Evolutionary conservation across 2,113 vertebrate species (phyloP).

Genomic region (Esox niger): DNA sequence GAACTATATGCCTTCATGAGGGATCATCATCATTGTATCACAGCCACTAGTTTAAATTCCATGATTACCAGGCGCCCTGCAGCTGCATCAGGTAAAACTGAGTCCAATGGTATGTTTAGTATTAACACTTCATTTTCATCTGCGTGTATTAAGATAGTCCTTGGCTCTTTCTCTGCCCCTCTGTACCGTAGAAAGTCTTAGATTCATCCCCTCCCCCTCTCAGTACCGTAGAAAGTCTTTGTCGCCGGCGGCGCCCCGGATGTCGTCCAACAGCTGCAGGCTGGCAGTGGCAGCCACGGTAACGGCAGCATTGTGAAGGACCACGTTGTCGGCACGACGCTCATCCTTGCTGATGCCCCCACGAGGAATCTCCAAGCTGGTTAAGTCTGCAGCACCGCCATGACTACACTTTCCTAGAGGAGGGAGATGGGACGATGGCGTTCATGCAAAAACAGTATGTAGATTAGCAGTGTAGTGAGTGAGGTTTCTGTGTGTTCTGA

Average conservation of each 20-base stretch:
- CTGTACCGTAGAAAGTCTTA: neutral
- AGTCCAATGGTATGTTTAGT: no score
- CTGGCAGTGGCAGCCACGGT: constrained; percentile 51
- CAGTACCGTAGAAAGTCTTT: neutral
- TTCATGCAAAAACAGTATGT: neutral
- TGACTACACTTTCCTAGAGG: constrained; percentile 76
- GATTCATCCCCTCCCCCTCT: neutral
- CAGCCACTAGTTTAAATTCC: no score
- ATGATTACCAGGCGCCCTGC: no score
- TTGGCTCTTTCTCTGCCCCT: neutral
- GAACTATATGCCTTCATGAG: no score
- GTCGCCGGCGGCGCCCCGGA: constrained; percentile 60
- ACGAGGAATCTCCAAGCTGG: constrained; percentile 44
- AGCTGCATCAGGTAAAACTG: no score
- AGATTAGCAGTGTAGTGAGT: neutral
- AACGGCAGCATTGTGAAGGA: constrained; percentile 58
- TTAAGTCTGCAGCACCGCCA: constrained; percentile 62
- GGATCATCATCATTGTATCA: no score
- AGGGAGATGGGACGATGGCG: neutral
- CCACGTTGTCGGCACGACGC: constrained; percentile 43
- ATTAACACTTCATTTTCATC: no score
- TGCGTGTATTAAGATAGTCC: no score
- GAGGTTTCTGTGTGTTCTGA: neutral
- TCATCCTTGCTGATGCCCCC: constrained; percentile 73
- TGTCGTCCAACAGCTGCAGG: constrained; percentile 64